phyloP scores from a whole-genome alignment of 1,140 invertebrate species.

The Drosophila triauraria region DNA sequence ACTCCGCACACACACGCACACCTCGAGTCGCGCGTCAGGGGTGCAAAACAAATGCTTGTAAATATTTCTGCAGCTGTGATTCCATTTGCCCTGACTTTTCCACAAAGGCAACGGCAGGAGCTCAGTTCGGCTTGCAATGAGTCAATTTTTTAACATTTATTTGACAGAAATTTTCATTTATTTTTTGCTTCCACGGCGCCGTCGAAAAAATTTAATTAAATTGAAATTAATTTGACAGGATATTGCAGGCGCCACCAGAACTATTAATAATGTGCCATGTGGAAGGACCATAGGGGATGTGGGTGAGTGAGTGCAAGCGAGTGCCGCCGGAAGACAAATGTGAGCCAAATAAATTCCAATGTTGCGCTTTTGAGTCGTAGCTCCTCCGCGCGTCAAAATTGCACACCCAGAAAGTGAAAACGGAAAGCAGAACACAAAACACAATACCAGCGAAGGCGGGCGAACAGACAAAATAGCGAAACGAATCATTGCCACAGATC shows the following conservation, averaged over 20 bases:
- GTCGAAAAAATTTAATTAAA: slow-evolving; percentile 78
- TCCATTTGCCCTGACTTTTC: slow-evolving; percentile 46
- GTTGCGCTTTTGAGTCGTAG: slow-evolving; percentile 73
- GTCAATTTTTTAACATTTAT: slow-evolving; percentile 84
- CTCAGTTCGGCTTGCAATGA: slow-evolving; percentile 55
- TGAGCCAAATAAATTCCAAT: slow-evolving; percentile 79
- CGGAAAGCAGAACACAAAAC: slow-evolving; percentile 27
- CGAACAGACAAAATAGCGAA: slow-evolving; percentile 31
- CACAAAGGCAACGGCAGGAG: slow-evolving; percentile 8
- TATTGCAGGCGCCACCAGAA: slow-evolving; percentile 70
- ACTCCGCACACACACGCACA: slow-evolving; percentile 19
- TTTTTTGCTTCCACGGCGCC: slow-evolving; percentile 47
- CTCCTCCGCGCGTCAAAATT: slow-evolving; percentile 64
- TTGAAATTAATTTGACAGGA: slow-evolving; percentile 83
- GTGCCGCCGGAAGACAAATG: slow-evolving; percentile 72
- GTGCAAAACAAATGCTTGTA: slow-evolving; percentile 76
- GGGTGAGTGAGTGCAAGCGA: slow-evolving; percentile 42
- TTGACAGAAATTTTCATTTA: slow-evolving; percentile 83
- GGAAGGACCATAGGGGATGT: slow-evolving; percentile 4
- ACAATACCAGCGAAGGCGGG: slow-evolving; percentile 17
- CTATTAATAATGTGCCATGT: slow-evolving; percentile 78
- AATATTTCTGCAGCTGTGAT: slow-evolving; percentile 82
- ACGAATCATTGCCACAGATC: slow-evolving; percentile 19
- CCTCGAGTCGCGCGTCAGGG: slow-evolving; percentile 19
- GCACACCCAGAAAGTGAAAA: slow-evolving; percentile 43